phyloP scores from a whole-genome alignment of 2,113 vertebrate species.

The Mellivora capensis region DNA sequence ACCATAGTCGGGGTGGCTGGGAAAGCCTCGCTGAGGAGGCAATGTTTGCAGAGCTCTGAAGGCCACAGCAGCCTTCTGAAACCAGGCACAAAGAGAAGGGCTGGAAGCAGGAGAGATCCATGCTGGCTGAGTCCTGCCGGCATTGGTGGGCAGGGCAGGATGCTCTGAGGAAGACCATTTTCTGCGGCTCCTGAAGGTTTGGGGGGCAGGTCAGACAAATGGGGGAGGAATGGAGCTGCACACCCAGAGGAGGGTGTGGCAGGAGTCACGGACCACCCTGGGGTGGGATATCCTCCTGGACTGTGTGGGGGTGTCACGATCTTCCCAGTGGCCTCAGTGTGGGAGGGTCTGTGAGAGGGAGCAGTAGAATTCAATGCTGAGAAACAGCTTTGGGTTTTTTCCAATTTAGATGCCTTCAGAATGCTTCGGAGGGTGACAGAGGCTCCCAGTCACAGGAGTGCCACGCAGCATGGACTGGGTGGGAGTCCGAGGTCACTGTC shows the following conservation, averaged over 20 bases:
- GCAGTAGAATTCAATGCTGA: not conserved
- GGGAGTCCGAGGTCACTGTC: not conserved
- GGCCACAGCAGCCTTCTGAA: not conserved
- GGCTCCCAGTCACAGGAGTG: not conserved
- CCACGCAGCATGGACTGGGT: not conserved
- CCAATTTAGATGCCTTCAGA: too few relatives aligned
- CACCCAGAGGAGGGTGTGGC: not conserved
- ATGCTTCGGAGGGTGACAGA: not conserved
- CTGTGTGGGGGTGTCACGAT: fast-evolving
- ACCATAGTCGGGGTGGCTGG: fast-evolving
- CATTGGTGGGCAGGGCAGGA: not conserved
- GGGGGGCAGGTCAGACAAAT: not conserved
- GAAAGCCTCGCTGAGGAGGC: not conserved
- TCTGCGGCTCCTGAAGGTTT: not conserved
- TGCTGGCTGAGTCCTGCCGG: not conserved
- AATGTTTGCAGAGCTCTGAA: not conserved
- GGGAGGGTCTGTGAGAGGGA: not conserved
- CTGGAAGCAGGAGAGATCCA: not conserved
- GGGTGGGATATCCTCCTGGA: not conserved
- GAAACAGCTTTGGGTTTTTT: not conserved
- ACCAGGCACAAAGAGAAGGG: not conserved
- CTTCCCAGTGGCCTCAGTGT: not conserved
- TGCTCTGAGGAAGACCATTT: not conserved
- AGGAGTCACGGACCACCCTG: fast-evolving
- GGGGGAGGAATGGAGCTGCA: not conserved